Evolutionary conservation across 2,888 invertebrate genomes (phyloP).

Genomic region (Scaptodrosophila latifasciaeformis): DNA sequence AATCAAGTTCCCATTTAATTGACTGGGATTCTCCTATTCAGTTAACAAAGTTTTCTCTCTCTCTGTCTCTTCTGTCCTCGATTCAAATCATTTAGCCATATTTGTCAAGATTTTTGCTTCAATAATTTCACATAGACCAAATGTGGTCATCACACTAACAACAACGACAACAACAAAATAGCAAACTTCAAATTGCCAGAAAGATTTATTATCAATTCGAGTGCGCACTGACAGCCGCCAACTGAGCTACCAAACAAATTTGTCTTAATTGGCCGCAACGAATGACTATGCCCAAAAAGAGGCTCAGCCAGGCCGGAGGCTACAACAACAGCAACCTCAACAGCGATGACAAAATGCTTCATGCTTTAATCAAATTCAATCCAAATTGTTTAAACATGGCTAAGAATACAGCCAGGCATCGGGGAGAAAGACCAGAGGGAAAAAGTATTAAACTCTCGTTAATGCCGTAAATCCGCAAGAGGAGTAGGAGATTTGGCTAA

Average conservation of each 20-base stretch:
- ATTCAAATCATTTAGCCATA: no score
- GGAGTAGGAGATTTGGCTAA: constrained; percentile 41
- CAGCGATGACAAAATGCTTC: constrained; percentile 36
- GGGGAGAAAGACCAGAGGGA: background rate
- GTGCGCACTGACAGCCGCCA: constrained; percentile 34
- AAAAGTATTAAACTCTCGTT: constrained; percentile 41
- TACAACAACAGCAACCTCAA: constrained; percentile 18
- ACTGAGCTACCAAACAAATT: constrained; percentile 37
- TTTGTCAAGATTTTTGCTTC: no score
- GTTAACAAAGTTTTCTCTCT: no score
- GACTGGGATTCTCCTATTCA: no score
- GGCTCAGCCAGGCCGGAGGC: constrained; percentile 33
- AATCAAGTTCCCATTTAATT: no score
- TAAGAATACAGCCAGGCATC: background rate
- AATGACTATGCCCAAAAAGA: constrained; percentile 24
- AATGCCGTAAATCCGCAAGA: constrained; percentile 49
- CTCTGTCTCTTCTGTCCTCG: no score
- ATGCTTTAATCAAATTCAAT: constrained; percentile 40
- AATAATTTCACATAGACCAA: no score
- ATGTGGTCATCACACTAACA: no score
- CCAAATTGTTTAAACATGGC: constrained; percentile 7
- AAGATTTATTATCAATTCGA: constrained; percentile 46
- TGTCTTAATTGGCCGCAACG: constrained; percentile 56
- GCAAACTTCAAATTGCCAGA: background rate
- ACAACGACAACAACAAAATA: background rate